A percentile compares a stretch with the other conserved stretches of the same genome.
Conservation (phyloP, 2,888 invertebrate genomes). For the Drosophila nigritarsus region DNA sequence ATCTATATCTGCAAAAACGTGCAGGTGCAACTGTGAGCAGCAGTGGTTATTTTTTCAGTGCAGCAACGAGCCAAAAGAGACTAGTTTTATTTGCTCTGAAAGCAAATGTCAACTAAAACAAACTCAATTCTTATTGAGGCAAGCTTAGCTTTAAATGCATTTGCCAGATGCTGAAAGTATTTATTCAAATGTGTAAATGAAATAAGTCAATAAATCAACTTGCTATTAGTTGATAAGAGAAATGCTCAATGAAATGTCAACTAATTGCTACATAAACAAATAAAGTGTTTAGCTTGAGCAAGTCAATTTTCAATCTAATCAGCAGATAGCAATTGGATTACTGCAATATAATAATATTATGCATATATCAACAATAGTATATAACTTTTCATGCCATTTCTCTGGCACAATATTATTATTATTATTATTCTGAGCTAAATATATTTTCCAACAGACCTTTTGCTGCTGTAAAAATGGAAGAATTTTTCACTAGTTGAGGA, state of each 20-base stretch:
- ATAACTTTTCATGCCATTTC: background rate
- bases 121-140: conserved; percentile 39
- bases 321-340: background rate
- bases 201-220: background rate
- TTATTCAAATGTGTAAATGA: background rate
- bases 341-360: background rate
- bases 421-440: background rate
- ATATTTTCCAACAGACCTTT: background rate
- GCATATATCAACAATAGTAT: background rate
- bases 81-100: conserved; percentile 61
- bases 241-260: background rate
- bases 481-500: background rate
- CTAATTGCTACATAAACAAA: background rate
- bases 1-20: conserved; percentile 18
- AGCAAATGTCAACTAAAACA: conserved; percentile 33
- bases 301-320: background rate
- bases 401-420: background rate
- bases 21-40: conserved; percentile 47
- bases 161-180: background rate
- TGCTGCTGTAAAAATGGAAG: background rate
- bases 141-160: conserved; percentile 24
- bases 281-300: background rate
- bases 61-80: conserved; percentile 56
- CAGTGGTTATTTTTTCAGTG: conserved; percentile 46
- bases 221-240: background rate